Conservation (phyloP, 2,797 vertebrate species). For the Helostoma temminkii region DNA sequence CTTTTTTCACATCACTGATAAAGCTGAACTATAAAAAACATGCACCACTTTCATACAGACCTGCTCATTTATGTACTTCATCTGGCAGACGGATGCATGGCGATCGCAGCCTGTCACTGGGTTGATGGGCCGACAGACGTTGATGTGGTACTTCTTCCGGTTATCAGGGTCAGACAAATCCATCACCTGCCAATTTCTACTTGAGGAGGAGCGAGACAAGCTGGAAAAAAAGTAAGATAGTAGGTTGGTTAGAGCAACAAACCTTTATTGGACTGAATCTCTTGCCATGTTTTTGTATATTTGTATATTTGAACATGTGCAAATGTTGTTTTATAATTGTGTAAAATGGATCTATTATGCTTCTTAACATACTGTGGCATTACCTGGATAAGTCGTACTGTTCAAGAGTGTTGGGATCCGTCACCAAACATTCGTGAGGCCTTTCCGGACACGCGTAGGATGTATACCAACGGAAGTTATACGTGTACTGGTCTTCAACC, state of each 20-base stretch:
- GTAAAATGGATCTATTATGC: neutral
- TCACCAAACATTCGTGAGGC: constrained; percentile 92
- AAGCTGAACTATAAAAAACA: too few relatives aligned
- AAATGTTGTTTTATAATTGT: neutral
- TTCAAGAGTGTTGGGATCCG: constrained; percentile 85
- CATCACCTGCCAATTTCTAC: constrained; percentile 89
- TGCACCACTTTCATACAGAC: constrained; percentile 69
- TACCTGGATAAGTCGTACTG: constrained; percentile 97
- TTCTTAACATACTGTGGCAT: neutral
- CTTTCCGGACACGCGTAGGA: constrained; percentile 92
- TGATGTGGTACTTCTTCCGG: constrained; percentile 91
- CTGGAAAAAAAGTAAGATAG: constrained; percentile 68
- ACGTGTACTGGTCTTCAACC: constrained; percentile 91
- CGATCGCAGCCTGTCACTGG: constrained; percentile 89
- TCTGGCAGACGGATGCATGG: constrained; percentile 89
- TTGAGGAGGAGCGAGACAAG: constrained; percentile 83
- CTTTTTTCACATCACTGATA: too few relatives aligned
- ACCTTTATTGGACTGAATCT: neutral
- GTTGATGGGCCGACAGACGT: constrained; percentile 90
- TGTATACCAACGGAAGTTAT: constrained; percentile 97
- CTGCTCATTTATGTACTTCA: constrained; percentile 76
- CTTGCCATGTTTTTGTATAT: neutral
- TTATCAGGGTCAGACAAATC: constrained; percentile 71
- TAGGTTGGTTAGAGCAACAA: neutral
- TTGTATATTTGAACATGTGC: neutral